Conservation (phyloP, 2,797 vertebrate species). For the Oreochromis mossambicus region DNA sequence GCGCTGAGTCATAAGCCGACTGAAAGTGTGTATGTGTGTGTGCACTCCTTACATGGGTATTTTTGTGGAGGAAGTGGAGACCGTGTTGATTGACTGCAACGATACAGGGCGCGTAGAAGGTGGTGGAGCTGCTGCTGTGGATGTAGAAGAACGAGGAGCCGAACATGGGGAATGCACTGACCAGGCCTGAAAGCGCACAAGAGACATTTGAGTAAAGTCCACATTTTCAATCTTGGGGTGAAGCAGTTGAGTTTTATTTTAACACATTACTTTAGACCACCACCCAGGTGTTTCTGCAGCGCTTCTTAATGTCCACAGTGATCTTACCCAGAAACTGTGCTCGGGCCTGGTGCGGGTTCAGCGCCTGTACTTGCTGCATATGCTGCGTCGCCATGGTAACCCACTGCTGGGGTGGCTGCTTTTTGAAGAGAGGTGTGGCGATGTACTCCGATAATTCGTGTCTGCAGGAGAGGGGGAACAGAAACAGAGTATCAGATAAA, state of each 20-base stretch:
- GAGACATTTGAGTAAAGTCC: background rate
- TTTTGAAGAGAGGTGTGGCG: conserved; percentile 82
- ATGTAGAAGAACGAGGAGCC: conserved; percentile 98
- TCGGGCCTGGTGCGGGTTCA: conserved; percentile 90
- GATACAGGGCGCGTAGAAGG: conserved; percentile 87
- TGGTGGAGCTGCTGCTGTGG: conserved; percentile 90
- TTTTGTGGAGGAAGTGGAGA: conserved; percentile 92
- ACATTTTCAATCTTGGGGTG: background rate
- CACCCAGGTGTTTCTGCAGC: background rate
- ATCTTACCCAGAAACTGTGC: conserved; percentile 90
- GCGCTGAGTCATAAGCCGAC: background rate
- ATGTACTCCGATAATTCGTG: conserved; percentile 90
- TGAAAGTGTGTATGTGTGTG: background rate
- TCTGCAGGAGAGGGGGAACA: conserved; percentile 61
- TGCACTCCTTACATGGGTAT: conserved; percentile 82
- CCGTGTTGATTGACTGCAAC: conserved; percentile 93
- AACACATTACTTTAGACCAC: background rate
- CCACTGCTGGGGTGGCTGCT: conserved; percentile 85
- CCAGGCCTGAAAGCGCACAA: conserved; percentile 77
- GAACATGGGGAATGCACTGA: conserved; percentile 92
- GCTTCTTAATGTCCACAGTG: background rate
- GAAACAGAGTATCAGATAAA: conserved; percentile 28
- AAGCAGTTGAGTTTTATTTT: background rate
- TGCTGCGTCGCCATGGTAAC: conserved; percentile 86
- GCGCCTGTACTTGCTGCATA: conserved; percentile 84